Evolutionary conservation across 2,797 vertebrate species (phyloP).

Genomic region (Fratercula arctica): DNA sequence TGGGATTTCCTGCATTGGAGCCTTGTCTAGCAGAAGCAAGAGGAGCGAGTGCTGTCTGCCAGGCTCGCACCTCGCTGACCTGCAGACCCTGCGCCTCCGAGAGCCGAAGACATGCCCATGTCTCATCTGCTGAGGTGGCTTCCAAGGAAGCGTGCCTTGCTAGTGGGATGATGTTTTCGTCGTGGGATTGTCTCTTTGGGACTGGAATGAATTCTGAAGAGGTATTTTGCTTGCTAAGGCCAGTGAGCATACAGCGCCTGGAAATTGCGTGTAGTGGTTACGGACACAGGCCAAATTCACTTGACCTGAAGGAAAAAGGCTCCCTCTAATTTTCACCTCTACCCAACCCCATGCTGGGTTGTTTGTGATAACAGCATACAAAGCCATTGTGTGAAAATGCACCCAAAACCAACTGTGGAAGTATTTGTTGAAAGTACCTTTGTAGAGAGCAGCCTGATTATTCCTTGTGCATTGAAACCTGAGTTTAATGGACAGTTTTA

Average conservation of each 20-base stretch:
- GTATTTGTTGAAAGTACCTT: neutral
- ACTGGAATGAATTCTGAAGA: neutral
- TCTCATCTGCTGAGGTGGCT: neutral
- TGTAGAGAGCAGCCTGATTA: neutral
- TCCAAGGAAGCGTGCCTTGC: neutral
- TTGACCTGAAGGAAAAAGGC: neutral
- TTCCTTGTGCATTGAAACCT: neutral
- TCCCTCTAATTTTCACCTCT: neutral
- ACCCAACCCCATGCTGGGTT: rapidly evolving
- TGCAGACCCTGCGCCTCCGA: neutral
- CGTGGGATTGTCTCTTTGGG: neutral
- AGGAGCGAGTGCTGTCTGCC: neutral
- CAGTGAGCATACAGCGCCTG: neutral
- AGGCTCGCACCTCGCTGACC: neutral
- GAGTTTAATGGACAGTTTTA: neutral
- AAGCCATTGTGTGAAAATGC: neutral
- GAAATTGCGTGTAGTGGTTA: neutral
- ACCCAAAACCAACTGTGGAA: neutral
- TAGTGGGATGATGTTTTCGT: neutral
- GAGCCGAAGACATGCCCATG: rapidly evolving
- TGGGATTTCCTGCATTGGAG: neutral
- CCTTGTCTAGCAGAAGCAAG: neutral
- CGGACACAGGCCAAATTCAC: neutral
- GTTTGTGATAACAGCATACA: neutral
- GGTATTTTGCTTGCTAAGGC: neutral